These are phyloP conservation scores for Anguilla anguilla DNA, from an alignment of 2,797 vertebrate genomes.

Conservation along the genomic window DNA sequence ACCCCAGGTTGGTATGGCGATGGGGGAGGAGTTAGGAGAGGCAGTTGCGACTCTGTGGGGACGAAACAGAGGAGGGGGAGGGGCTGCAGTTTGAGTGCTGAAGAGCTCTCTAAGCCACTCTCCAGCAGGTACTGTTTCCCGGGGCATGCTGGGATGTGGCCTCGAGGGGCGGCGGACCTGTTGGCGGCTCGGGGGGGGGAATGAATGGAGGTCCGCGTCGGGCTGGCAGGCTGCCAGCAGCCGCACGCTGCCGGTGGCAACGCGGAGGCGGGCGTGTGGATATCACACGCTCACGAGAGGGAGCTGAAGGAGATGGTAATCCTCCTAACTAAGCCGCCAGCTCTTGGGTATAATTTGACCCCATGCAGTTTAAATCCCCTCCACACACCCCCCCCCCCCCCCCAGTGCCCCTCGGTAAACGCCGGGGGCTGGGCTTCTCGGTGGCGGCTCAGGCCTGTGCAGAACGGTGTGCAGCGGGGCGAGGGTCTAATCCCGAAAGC, in stretches of 20 bases:
- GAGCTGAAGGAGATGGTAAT: conserved; percentile 70
- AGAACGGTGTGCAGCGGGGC: conserved; percentile 38
- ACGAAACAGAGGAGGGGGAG: neutral
- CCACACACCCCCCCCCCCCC: too few species aligned
- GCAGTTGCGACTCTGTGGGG: neutral
- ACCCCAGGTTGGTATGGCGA: neutral
- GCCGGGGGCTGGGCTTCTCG: conserved; percentile 51
- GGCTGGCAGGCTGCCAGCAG: conserved; percentile 46
- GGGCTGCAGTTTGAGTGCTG: neutral
- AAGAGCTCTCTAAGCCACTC: neutral
- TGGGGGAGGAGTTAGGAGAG: neutral
- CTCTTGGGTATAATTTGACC: conserved; percentile 69
- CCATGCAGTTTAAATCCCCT: conserved; percentile 65
- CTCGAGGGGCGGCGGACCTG: conserved; percentile 36
- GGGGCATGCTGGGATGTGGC: conserved; percentile 48
- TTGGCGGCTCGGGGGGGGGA: conserved; percentile 34
- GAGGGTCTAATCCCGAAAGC: conserved; percentile 61
- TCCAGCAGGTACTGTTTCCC: conserved; percentile 35
- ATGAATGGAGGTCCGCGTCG: conserved; percentile 49
- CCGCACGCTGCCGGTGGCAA: conserved; percentile 40
- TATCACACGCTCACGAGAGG: conserved; percentile 59
- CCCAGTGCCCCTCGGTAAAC: conserved; percentile 57
- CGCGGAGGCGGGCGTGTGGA: conserved; percentile 50
- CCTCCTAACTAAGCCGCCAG: conserved; percentile 69
- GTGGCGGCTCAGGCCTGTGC: conserved; percentile 43